Base-by-base conservation (phyloP, 2,888 invertebrate genomes). In the Taphrorychus bicolor region DNA sequence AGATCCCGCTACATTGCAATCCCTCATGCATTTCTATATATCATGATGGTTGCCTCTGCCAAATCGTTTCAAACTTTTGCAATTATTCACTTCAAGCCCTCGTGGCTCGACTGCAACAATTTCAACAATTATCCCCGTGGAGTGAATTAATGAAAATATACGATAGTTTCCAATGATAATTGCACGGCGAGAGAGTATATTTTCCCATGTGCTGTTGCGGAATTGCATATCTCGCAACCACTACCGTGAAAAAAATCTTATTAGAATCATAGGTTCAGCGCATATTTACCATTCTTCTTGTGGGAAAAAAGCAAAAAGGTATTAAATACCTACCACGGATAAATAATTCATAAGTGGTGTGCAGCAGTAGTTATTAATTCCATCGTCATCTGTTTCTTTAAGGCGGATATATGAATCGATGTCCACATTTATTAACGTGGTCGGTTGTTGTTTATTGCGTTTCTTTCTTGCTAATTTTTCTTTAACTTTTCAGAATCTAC, bases 401-500 rank as follows among this genome's bases (percentile, higher is more conserved):
- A 45, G 60, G 63, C 60, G 66, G 61, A 66, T 65, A 61, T 61
- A 60, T 41, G 7, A 32, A 11, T 11, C 7, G 32, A 32, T 58
- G 60, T 58, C 53, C 53, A 45, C 53, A 53, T 48, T 56, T 16
- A 42, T 5, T 32, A 32, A 54, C 32, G 32, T 24, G 23, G n/a
- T n/a, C 57, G 5, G 54, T 24, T 11, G 5, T 16, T 14, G 14
- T 54, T 16, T 14, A 32, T n/a, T n/a, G n/a, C 1, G 41, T 57
- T 42, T 57, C 19, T 45, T 42, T 42, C 21, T 19, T 18, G 17
- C 14, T 11, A 18, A 14, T 19, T 14, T 21, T 52, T 52, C 17
- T 11, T 9, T 48, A 9, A 17, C 19, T 11, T 74, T 72, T 18
- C 87, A 95, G 95, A 97, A 87, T 91, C 91, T 79, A 98, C 97